A percentile compares a stretch with the other conserved stretches of the same genome.
Evolutionary conservation across 2,113 vertebrate genomes (phyloP).

Genomic region (Globicephala melas): DNA sequence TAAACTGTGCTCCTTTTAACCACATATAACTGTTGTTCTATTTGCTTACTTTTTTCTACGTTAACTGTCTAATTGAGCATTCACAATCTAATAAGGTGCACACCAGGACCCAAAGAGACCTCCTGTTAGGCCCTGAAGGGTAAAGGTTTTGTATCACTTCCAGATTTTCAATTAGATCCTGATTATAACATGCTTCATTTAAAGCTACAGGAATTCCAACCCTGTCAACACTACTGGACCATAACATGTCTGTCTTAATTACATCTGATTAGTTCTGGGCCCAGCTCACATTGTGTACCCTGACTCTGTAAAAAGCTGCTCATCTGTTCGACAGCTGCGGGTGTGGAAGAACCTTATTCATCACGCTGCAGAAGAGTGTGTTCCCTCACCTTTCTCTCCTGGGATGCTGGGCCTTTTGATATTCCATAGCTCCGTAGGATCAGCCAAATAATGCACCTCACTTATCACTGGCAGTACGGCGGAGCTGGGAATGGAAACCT

Average conservation of each 20-base stretch:
- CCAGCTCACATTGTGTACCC: constrained; percentile 77
- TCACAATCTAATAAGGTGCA: constrained; percentile 77
- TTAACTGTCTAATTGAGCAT: constrained; percentile 79
- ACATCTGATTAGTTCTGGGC: constrained; percentile 86
- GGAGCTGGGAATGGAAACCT: not conserved
- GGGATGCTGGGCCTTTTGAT: constrained; percentile 45
- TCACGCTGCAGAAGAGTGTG: constrained; percentile 41
- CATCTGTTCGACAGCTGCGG: constrained; percentile 82
- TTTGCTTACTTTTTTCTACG: constrained; percentile 13
- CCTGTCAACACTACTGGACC: constrained; percentile 79
- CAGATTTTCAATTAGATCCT: constrained; percentile 88
- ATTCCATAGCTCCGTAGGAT: not conserved
- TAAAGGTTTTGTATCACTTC: constrained; percentile 80
- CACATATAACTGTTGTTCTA: constrained; percentile 27
- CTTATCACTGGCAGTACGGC: not conserved
- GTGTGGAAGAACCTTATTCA: constrained; percentile 60
- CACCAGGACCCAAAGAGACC: constrained; percentile 71
- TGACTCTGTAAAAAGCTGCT: constrained; percentile 68
- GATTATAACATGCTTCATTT: constrained; percentile 87
- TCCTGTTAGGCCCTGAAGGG: constrained; percentile 68
- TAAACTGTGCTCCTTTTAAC: constrained; percentile 28
- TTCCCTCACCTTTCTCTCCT: constrained; percentile 38
- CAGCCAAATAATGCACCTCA: constrained; percentile 22
- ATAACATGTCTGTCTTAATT: constrained; percentile 87
- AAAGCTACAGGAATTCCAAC: constrained; percentile 81